These are phyloP conservation scores for Rhincodon typus DNA, from an alignment of 2,797 vertebrate genomes.

Conservation along the genomic window DNA sequence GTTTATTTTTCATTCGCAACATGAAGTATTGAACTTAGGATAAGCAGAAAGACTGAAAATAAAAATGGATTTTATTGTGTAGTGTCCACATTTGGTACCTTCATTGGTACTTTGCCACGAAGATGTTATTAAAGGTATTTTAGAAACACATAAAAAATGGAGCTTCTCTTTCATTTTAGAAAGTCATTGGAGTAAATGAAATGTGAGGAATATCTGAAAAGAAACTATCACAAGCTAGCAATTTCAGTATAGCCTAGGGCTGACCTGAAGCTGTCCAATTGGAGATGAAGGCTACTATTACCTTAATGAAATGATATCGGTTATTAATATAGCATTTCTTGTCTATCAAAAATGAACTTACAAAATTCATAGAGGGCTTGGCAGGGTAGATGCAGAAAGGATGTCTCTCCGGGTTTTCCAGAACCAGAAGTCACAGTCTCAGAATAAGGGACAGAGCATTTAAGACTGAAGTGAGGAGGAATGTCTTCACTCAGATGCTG, in stretches of 20 bases:
- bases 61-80: background rate
- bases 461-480: no score
- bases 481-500: no score
- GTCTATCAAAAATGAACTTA: background rate
- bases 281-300: background rate
- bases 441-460: no score
- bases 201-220: background rate
- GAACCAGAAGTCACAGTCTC: no score
- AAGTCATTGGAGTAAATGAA: background rate
- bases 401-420: no score
- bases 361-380: no score
- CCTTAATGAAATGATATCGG: background rate
- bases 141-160: background rate
- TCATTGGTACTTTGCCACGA: background rate
- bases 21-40: background rate
- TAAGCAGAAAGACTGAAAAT: background rate
- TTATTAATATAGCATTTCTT: background rate
- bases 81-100: no score
- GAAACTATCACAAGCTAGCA: background rate
- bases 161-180: background rate
- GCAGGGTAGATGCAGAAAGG: no score
- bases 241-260: background rate
- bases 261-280: background rate
- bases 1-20: background rate
- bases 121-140: background rate